Base-by-base conservation (phyloP, 2,888 invertebrate species). In the Plebejus melissa region DNA sequence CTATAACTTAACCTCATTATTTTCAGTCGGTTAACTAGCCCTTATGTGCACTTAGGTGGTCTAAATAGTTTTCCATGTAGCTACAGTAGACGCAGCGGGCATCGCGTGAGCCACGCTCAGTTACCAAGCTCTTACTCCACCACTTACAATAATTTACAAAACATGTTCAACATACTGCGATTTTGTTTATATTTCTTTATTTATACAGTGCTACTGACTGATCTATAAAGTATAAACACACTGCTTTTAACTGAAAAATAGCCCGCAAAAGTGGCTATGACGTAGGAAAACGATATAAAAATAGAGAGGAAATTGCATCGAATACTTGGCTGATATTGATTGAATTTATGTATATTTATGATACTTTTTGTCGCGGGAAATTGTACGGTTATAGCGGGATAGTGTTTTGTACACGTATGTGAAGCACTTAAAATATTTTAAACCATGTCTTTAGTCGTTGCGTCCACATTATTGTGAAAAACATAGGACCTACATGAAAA, bases 91-190 rank as follows among this genome's bases (percentile, higher is more conserved):
- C 88, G 79, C 89, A 82, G 87, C 87, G 85, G 87, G 88, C 76
- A 83, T 84, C 83, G 87, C 87, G 86, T 89, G 89, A 80, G 85
- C 82, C 79, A 79, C 78, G 81, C 83, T 84, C 83, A 83, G 86
- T 87, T 86, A 89, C 85, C 83, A 84, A 83, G 80, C 82, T 85
- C 89, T 90, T 88, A 90, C 85, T 87, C 86, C 78, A 83, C 86
- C 86, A 86, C 83, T 86, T 86, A 86, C 82, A 84, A 80, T 80
- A 79, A 79, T 82, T 82, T 83, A 85, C 86, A 84, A 85, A 83
- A 83, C 86, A 86, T 90, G 90, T 84, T 89, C 90, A 91, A 91
- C 90, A 86, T 80, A 79, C 54, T 54, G 13, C n/a, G 69, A 36
- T 28, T 71, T 50, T 71, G 38, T 70, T 70, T 41, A 38, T 70